A percentile compares a stretch with the other conserved stretches of the same genome.
These are phyloP conservation scores for Calidris pygmaea DNA, from an alignment of 2,113 vertebrate genomes.

Conservation along the genomic window DNA sequence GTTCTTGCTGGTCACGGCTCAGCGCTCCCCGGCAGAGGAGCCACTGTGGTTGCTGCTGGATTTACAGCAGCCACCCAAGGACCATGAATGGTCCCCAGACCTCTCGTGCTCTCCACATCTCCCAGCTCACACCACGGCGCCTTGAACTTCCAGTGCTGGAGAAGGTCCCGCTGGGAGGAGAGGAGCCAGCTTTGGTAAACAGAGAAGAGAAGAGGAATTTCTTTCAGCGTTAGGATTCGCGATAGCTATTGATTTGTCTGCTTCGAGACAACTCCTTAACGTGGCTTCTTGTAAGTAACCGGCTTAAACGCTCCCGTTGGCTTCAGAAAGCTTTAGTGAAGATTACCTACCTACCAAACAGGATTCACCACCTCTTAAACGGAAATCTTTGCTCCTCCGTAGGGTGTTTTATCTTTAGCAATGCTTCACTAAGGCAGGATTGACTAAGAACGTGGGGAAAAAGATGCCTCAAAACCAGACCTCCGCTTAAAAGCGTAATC, in stretches of 20 bases:
- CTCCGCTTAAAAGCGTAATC: background rate
- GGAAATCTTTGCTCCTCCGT: background rate
- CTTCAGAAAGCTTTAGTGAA: background rate
- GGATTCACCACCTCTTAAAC: background rate
- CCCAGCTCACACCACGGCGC: rapidly evolving
- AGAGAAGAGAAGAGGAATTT: background rate
- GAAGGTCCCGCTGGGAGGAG: background rate
- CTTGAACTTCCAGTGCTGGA: background rate
- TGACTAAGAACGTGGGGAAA: background rate
- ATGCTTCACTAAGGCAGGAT: background rate
- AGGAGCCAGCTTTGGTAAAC: background rate
- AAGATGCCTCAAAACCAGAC: background rate
- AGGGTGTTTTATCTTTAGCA: background rate
- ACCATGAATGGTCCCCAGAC: background rate
- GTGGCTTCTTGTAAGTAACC: background rate
- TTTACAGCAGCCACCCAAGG: background rate
- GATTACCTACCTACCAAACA: background rate
- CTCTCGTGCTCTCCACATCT: background rate
- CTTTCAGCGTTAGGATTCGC: background rate
- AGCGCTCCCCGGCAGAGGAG: background rate
- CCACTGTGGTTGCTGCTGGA: background rate
- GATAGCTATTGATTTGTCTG: background rate
- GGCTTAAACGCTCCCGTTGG: background rate
- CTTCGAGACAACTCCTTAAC: background rate
- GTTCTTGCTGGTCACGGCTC: background rate